Evolutionary conservation across 64 coral and sea anemone genomes (phyloP).

Genomic region (Montipora cactus): DNA sequence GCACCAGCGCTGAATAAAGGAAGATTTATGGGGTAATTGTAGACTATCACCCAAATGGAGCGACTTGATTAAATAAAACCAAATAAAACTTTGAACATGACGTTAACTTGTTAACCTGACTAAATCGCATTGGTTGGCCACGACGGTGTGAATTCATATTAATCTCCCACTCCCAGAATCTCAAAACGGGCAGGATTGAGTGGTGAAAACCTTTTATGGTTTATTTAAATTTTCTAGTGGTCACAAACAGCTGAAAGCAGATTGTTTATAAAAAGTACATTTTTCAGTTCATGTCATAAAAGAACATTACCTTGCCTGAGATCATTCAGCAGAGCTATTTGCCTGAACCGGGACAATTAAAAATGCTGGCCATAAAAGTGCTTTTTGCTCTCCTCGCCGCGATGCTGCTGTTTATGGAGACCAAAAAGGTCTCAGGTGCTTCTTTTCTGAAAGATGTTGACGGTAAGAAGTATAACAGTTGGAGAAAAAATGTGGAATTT

Average conservation of each 20-base stretch:
- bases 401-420: background rate
- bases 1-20: background rate
- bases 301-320: conserved; percentile 2
- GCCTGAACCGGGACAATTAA: background rate
- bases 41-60: background rate
- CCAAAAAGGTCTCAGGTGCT: conserved; percentile 7
- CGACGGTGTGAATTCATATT: conserved; percentile 29
- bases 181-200: background rate
- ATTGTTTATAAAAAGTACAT: conserved; percentile 41
- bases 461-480: conserved; percentile 8
- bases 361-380: conserved; percentile 20
- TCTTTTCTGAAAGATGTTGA: conserved; percentile 6
- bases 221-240: conserved; percentile 8
- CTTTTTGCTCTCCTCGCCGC: conserved; percentile 1
- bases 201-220: conserved; percentile 7
- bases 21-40: background rate
- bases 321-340: background rate
- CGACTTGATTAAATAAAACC: background rate
- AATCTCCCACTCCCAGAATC: conserved; percentile 14
- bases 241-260: conserved; percentile 39
- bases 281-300: conserved; percentile 1
- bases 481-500: background rate
- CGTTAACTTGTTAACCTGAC: conserved; percentile 3
- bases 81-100: background rate
- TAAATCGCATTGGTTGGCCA: conserved; percentile 39